Evolutionary conservation across 2,113 vertebrate species (phyloP), one percentile per base, ranked within the genome.

Genomic region (Chlorodrepanis virens): DNA sequence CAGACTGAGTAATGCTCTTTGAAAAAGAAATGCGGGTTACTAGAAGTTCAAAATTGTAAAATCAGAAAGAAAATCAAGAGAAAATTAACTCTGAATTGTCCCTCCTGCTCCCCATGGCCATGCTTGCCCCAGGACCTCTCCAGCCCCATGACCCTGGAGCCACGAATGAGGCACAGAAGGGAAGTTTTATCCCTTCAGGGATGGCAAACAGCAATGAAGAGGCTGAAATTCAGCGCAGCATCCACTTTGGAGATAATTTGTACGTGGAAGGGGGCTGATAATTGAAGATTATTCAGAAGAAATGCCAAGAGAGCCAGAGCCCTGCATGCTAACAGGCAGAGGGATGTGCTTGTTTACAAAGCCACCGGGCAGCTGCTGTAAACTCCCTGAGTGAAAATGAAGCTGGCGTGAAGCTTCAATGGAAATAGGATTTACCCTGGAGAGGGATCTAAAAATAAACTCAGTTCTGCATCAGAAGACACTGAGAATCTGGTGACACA

Each of bases 381-480:
- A 52, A 78, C 74, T 83, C 60, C 68, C 70, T 63, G 87, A 87
- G 50, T 74, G 72, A 64, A 90, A 86, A 37, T 65, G 50, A 79
- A 94, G 88, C 85, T 91, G 85, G 67, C 44, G 0, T 77, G 47
- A 93, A 78, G 69, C 92, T 69, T 79, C 89, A 68, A 11, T 74
- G 57, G 83, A 89, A 91, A 79, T 31, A 83, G 90, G 83, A 88
- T 94, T 94, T 90, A 65, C 83, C 92, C 91, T 87, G 70, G 81
- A 94, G 92, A 96, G 54, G 78, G n/a, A 59, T 16, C 95, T 96
- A 96, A 96, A 96, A 96, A 94, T 97, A 94, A 92, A 52, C 77
- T 6, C 19, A 79, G 75, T 22, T 90, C 84, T 83, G 53, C 27
- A 45, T 25, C 60, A 52, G 70, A 77, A 83, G 49, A 27, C 2